phyloP scores from a whole-genome alignment of 2,113 vertebrate species.

The Catharus minimus region DNA sequence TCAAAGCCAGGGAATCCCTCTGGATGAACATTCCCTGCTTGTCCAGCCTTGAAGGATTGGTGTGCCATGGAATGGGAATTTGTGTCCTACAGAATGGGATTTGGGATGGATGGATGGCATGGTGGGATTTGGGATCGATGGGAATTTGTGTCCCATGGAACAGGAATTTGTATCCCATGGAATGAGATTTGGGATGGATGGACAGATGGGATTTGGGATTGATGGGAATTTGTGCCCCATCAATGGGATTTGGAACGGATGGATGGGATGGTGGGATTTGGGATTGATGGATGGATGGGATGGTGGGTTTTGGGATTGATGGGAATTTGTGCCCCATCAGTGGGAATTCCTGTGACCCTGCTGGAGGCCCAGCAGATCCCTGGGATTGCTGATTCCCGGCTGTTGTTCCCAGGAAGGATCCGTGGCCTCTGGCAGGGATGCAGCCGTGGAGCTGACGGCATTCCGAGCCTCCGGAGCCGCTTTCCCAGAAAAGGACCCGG shows the following conservation, averaged over 20 bases:
- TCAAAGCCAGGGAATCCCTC: fast-evolving
- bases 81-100: neutral
- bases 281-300: neutral
- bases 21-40: fast-evolving
- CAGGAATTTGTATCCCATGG: too few species aligned
- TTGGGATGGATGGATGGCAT: too few species aligned
- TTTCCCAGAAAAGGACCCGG: neutral
- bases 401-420: neutral
- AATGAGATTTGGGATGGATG: neutral
- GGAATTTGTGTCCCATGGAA: too few species aligned
- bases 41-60: neutral
- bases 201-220: too few species aligned
- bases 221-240: too few species aligned
- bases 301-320: too few species aligned
- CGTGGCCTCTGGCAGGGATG: slow-evolving; percentile 61
- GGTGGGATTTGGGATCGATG: too few species aligned
- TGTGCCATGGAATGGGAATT: neutral
- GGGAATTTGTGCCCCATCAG: neutral
- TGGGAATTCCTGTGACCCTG: too few species aligned
- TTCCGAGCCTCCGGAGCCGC: slow-evolving; percentile 44
- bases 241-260: too few species aligned
- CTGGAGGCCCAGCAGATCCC: neutral
- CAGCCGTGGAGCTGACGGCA: slow-evolving; percentile 71
- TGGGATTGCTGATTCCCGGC: fast-evolving
- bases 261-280: too few species aligned